These are phyloP conservation scores for Homarus gammarus DNA, from an alignment of 2,888 invertebrate species.

Conservation along the genomic window DNA sequence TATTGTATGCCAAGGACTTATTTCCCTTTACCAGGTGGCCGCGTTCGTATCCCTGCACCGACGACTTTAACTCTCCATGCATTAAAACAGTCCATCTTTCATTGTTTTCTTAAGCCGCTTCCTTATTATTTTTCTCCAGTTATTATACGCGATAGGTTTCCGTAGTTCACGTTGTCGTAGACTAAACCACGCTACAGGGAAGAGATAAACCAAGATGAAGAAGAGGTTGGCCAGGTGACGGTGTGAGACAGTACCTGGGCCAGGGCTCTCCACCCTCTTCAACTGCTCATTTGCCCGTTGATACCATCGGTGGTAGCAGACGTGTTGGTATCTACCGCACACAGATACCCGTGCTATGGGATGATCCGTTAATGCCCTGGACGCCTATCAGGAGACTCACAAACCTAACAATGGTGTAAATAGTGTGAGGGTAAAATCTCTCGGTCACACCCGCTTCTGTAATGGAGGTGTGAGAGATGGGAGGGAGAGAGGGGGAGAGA, in stretches of 20 bases:
- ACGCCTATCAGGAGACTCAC: neutral
- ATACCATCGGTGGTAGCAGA: slow-evolving; percentile 37
- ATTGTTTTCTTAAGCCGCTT: too few relatives aligned
- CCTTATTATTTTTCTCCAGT: too few relatives aligned
- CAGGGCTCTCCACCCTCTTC: neutral
- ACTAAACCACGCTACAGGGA: too few relatives aligned
- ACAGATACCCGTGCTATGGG: neutral
- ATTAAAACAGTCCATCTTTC: too few relatives aligned
- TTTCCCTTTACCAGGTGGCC: slow-evolving; percentile 15
- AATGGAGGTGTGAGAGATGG: too few relatives aligned
- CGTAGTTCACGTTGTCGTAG: too few relatives aligned
- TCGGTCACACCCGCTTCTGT: neutral
- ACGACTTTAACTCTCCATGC: too few relatives aligned
- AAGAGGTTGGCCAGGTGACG: too few relatives aligned
- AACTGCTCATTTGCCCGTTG: slow-evolving; percentile 54
- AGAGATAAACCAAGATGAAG: too few relatives aligned
- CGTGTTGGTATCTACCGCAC: slow-evolving; percentile 45
- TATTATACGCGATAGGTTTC: too few relatives aligned
- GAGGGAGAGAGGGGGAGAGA: neutral
- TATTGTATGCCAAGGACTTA: slow-evolving; percentile 17
- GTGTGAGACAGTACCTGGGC: too few relatives aligned
- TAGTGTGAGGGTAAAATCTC: neutral
- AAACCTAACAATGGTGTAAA: neutral
- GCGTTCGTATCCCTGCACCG: slow-evolving; percentile 4
- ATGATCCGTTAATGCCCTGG: slow-evolving; percentile 16